Conservation (phyloP, 2,797 vertebrate species). For the Paguma larvata region DNA sequence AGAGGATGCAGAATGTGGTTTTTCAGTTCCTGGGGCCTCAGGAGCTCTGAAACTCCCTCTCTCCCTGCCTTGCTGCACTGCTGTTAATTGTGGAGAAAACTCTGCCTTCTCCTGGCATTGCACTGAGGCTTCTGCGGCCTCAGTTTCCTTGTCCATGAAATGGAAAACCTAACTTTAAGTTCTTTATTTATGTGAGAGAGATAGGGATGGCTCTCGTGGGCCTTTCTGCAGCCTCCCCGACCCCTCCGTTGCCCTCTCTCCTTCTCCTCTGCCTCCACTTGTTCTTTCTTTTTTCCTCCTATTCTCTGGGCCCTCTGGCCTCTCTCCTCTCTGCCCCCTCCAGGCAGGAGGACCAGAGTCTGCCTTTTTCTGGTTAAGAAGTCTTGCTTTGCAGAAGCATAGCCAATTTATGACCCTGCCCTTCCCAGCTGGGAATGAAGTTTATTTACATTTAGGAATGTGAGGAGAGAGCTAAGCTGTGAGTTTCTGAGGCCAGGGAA, state of each 20-base stretch:
- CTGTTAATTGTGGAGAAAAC: neutral
- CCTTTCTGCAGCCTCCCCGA: neutral
- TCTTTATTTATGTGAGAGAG: neutral
- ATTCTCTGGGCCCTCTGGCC: too few relatives aligned
- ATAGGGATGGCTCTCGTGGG: rapidly evolving
- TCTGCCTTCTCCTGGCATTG: too few relatives aligned
- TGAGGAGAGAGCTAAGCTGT: neutral
- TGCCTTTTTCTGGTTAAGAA: neutral
- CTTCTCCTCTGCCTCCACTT: neutral
- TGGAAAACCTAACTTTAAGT: neutral
- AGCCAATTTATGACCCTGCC: neutral
- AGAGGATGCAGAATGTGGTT: neutral
- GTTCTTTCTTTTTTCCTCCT: neutral
- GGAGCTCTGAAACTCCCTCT: neutral
- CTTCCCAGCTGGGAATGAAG: neutral
- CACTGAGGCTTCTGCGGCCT: rapidly evolving
- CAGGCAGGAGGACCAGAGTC: neutral
- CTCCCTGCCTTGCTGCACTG: rapidly evolving
- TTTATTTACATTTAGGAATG: constrained; percentile 32
- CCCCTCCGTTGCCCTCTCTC: neutral
- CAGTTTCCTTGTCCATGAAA: constrained; percentile 14
- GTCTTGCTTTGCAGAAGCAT: neutral
- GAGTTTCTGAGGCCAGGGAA: neutral
- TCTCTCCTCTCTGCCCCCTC: neutral
- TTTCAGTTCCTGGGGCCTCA: neutral